Conservation (phyloP, 2,797 vertebrate species). For the Typhlichthys subterraneus region DNA sequence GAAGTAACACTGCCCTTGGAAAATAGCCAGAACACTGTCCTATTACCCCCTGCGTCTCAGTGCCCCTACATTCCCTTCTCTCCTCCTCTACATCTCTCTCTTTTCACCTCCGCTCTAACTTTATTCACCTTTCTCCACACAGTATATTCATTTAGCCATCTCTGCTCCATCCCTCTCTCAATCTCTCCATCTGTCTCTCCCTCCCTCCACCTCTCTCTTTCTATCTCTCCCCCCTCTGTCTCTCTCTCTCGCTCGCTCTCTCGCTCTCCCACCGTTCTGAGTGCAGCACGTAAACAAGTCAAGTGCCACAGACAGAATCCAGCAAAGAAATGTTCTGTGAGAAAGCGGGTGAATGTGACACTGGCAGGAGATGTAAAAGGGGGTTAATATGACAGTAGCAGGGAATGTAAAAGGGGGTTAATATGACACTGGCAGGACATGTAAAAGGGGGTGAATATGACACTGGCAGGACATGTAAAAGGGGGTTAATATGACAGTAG, state of each 20-base stretch:
- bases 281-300: constrained; percentile 30
- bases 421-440: too few relatives aligned
- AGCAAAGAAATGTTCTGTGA: constrained; percentile 21
- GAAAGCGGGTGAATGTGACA: background rate
- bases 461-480: too few relatives aligned
- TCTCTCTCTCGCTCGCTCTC: background rate
- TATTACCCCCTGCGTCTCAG: constrained; percentile 9
- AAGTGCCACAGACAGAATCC: background rate
- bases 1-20: constrained; percentile 73
- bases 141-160: constrained; percentile 8
- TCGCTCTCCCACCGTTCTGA: constrained; percentile 1
- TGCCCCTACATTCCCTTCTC: background rate
- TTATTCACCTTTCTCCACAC: constrained; percentile 3
- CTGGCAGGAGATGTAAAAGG: background rate
- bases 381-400: background rate
- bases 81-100: constrained; percentile 18
- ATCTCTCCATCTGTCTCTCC: background rate
- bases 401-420: too few relatives aligned
- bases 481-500: too few relatives aligned
- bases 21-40: constrained; percentile 69
- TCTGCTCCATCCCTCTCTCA: background rate
- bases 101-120: background rate
- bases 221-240: constrained; percentile 3
- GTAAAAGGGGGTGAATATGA: too few relatives aligned
- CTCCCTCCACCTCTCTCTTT: constrained; percentile 8